A percentile compares a stretch with the other conserved stretches of the same genome.
phyloP scores from a whole-genome alignment of 2,888 invertebrate genomes.

The Scotopteryx bipunctaria region DNA sequence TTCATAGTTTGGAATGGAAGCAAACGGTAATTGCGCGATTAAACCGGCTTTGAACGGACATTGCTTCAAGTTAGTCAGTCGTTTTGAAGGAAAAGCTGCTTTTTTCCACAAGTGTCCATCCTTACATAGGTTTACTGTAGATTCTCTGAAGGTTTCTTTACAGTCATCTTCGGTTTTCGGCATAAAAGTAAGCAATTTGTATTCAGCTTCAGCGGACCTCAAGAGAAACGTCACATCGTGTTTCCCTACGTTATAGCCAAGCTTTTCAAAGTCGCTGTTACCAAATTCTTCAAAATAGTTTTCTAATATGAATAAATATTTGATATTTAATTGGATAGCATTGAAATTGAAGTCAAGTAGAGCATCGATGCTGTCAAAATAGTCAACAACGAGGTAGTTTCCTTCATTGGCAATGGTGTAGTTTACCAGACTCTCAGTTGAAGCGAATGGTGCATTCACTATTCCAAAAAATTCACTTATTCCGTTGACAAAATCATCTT shows the following conservation, averaged over 20 bases:
- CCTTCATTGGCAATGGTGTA: constrained; percentile 21
- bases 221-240: constrained; percentile 51
- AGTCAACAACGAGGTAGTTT: constrained; percentile 38
- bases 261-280: constrained; percentile 31
- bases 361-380: constrained; percentile 40
- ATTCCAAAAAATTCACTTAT: constrained; percentile 34
- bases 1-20: constrained; percentile 45
- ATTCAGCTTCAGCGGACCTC: constrained; percentile 25
- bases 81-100: constrained; percentile 50
- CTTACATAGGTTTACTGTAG: constrained; percentile 44
- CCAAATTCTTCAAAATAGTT: constrained; percentile 31
- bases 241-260: constrained; percentile 39
- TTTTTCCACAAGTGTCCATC: constrained; percentile 41
- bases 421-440: constrained; percentile 2
- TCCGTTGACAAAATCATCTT: constrained; percentile 32
- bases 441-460: constrained; percentile 32
- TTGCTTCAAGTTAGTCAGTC: constrained; percentile 50
- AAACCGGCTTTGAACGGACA: constrained; percentile 63
- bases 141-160: constrained; percentile 32
- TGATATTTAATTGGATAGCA: constrained; percentile 36
- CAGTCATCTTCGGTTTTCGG: constrained; percentile 54
- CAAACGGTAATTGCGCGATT: constrained; percentile 55
- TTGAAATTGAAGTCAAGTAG: constrained; percentile 35
- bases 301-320: constrained; percentile 47
- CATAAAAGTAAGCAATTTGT: constrained; percentile 45